Evolutionary conservation across 2,797 vertebrate genomes (phyloP).

Genomic region (Muraenolepis orangiensis): DNA sequence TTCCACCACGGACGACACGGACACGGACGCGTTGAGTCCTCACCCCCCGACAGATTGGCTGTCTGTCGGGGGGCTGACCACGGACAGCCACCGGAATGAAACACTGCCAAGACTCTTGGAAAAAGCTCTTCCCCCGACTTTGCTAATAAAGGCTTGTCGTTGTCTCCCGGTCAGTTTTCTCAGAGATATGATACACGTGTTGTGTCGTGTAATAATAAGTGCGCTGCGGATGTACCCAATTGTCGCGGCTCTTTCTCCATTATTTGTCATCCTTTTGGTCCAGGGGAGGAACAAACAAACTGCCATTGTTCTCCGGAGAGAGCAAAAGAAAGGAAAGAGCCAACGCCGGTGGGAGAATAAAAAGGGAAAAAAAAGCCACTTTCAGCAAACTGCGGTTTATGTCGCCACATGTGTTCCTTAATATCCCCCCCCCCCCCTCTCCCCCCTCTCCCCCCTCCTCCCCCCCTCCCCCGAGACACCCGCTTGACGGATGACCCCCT

Average conservation of each 20-base stretch:
- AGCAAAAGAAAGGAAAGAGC: neutral
- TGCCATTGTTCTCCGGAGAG: constrained; percentile 44
- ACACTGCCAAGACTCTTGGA: no score
- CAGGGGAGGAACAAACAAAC: no score
- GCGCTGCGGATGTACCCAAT: neutral
- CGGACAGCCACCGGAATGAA: no score
- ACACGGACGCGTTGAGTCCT: neutral
- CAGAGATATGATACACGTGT: constrained; percentile 66
- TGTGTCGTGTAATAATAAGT: constrained; percentile 53
- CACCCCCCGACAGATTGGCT: neutral
- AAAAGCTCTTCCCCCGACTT: no score
- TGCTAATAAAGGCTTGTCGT: neutral
- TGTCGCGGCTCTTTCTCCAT: constrained; percentile 26
- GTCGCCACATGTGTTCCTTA: neutral
- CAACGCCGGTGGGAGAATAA: constrained; percentile 56
- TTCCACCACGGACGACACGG: constrained; percentile 37
- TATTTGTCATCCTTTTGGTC: constrained; percentile 37
- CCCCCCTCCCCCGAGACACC: neutral
- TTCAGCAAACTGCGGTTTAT: neutral
- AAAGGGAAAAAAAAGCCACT: constrained; percentile 46
- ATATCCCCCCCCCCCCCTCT: neutral
- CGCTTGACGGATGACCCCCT: neutral
- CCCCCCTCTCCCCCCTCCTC: no score
- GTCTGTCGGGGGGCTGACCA: no score
- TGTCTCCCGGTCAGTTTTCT: constrained; percentile 57